These are phyloP conservation scores for Lipophrys pholis DNA, from an alignment of 2,113 vertebrate genomes.

Conservation along the genomic window DNA sequence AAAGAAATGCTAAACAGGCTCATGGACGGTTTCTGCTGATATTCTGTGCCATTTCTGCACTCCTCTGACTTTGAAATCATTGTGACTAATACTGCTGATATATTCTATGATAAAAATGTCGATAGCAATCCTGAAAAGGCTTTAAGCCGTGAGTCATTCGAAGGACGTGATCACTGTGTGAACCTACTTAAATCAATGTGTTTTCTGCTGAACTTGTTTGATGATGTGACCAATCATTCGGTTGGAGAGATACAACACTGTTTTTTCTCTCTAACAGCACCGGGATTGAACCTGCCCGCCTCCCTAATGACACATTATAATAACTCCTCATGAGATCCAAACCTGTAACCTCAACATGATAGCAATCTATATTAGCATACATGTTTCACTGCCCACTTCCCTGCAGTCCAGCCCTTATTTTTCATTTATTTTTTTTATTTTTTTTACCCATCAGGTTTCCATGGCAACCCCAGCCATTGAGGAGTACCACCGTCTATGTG, in stretches of 20 bases:
- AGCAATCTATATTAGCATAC: conserved; percentile 69
- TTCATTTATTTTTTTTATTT: no score
- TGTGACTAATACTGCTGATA: background rate
- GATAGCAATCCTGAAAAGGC: background rate
- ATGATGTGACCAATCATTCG: conserved; percentile 27
- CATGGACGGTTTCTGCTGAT: conserved; percentile 5
- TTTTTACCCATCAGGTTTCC: conserved; percentile 77
- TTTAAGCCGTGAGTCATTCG: conserved; percentile 3
- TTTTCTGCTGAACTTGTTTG: conserved; percentile 22
- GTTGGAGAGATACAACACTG: conserved; percentile 9
- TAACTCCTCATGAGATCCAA: conserved; percentile 36
- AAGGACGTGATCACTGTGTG: background rate
- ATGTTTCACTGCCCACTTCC: conserved; percentile 64
- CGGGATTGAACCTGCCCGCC: conserved; percentile 35
- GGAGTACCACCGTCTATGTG: conserved; percentile 67
- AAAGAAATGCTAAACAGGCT: conserved; percentile 5
- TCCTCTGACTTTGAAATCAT: conserved; percentile 16
- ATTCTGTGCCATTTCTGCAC: background rate
- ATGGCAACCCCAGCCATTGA: conserved; percentile 81
- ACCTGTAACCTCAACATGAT: conserved; percentile 53
- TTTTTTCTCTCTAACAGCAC: background rate
- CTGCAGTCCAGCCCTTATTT: conserved; percentile 64
- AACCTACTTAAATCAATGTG: conserved; percentile 11
- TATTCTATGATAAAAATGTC: background rate
- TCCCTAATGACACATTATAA: conserved; percentile 50